Conservation (phyloP, 2,797 vertebrate genomes). For the Malacoctenus gilli region DNA sequence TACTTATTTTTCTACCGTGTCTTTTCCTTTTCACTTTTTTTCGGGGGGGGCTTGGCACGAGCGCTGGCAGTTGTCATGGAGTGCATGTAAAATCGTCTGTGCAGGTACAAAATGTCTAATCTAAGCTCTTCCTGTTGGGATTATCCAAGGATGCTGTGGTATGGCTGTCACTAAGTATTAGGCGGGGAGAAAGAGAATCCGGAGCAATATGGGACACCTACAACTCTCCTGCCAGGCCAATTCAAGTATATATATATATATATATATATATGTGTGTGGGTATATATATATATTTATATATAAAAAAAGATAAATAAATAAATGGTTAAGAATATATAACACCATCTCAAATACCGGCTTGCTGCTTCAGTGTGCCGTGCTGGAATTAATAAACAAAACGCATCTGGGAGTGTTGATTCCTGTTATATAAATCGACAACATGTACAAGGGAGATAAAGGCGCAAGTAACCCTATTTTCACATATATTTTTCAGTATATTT, state of each 20-base stretch:
- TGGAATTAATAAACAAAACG: slow-evolving; percentile 9
- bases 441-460: slow-evolving; percentile 12
- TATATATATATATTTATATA: background rate
- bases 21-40: slow-evolving; percentile 56
- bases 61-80: slow-evolving; percentile 60
- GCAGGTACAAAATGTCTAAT: slow-evolving; percentile 80
- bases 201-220: slow-evolving; percentile 51
- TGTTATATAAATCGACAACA: slow-evolving; percentile 39
- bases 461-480: slow-evolving; percentile 32
- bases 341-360: too few relatives aligned
- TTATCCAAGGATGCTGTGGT: slow-evolving; percentile 68
- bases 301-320: slow-evolving; percentile 8
- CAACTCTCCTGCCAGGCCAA: slow-evolving; percentile 38
- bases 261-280: background rate
- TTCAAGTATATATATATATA: slow-evolving; percentile 9
- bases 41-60: slow-evolving; percentile 64
- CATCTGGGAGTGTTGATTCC: slow-evolving; percentile 15
- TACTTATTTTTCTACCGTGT: slow-evolving; percentile 59
- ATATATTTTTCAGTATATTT: slow-evolving; percentile 42
- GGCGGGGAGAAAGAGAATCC: slow-evolving; percentile 29
- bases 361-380: too few relatives aligned
- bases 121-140: slow-evolving; percentile 72
- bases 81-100: slow-evolving; percentile 74
- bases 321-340: too few relatives aligned
- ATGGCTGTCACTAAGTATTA: slow-evolving; percentile 77